Conservation (phyloP, 2,888 invertebrate species). For the Apotomis turbidana region DNA sequence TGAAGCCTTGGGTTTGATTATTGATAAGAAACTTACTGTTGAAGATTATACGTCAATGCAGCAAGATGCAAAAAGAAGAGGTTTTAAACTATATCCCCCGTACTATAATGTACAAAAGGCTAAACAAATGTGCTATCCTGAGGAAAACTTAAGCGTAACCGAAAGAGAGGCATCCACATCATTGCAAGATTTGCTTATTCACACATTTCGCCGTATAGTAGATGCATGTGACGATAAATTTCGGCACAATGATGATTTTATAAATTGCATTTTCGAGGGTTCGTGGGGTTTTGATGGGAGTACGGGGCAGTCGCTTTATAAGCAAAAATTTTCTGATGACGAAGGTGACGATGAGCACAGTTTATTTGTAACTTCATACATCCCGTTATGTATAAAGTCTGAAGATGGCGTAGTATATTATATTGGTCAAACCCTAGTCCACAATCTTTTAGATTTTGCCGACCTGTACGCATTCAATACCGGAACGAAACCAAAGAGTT, state of each 20-base stretch:
- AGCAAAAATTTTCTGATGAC: background rate
- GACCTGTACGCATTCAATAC: background rate
- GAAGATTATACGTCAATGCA: too few species aligned
- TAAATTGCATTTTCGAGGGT: slow-evolving; percentile 2
- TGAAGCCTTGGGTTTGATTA: too few species aligned
- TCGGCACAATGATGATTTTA: background rate
- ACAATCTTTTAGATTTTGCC: too few species aligned
- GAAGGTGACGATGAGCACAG: background rate
- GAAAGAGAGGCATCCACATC: too few species aligned
- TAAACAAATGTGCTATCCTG: too few species aligned
- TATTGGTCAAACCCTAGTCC: background rate
- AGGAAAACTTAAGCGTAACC: too few species aligned
- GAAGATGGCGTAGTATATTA: too few species aligned
- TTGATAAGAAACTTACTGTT: too few species aligned
- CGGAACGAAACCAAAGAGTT: slow-evolving; percentile 8
- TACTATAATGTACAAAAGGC: too few species aligned
- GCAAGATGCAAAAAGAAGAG: too few species aligned
- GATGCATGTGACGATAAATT: background rate
- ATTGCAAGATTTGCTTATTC: background rate
- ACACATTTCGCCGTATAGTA: background rate
- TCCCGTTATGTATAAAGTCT: too few species aligned
- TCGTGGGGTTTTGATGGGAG: slow-evolving; percentile 1
- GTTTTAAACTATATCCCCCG: too few species aligned
- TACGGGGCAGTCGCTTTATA: background rate
- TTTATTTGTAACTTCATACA: background rate